A percentile compares a stretch with the other conserved stretches of the same genome.
Evolutionary conservation across 1,140 invertebrate species (phyloP).

Genomic region (Lepidurus arcticus): DNA sequence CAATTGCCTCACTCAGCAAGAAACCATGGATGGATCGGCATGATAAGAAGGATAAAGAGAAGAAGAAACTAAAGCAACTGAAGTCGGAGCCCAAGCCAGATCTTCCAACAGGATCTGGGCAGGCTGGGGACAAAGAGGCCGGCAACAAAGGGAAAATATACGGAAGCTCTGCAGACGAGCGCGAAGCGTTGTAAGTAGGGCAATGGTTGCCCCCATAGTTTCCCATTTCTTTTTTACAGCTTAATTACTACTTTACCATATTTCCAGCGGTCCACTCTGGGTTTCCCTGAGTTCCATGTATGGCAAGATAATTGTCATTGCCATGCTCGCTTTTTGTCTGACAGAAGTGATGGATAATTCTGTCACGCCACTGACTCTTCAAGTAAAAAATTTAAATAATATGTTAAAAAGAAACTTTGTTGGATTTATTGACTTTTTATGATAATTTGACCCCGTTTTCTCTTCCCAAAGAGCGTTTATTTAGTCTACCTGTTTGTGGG

Average conservation of each 20-base stretch:
- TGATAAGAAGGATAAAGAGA: conserved; percentile 16
- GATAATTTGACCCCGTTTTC: conserved; percentile 36
- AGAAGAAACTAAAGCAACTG: background rate
- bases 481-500: conserved; percentile 60
- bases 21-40: conserved; percentile 13
- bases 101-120: background rate
- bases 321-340: conserved; percentile 54
- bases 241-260: conserved; percentile 31
- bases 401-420: conserved; percentile 25
- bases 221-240: background rate
- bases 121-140: background rate
- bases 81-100: conserved; percentile 1
- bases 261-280: conserved; percentile 54
- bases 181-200: conserved; percentile 7
- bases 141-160: background rate
- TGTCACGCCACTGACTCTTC: conserved; percentile 53
- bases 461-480: conserved; percentile 52
- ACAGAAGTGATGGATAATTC: conserved; percentile 57
- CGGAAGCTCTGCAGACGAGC: background rate
- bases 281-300: conserved; percentile 56
- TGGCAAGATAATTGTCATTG: conserved; percentile 55
- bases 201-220: background rate
- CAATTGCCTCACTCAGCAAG: background rate
- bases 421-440: conserved; percentile 24
- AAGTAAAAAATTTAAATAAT: conserved; percentile 47